Percentiles rank a stretch among this genome's conserved stretches.
Conservation (phyloP, 2,888 invertebrate species). For the Incurvaria masculella region DNA sequence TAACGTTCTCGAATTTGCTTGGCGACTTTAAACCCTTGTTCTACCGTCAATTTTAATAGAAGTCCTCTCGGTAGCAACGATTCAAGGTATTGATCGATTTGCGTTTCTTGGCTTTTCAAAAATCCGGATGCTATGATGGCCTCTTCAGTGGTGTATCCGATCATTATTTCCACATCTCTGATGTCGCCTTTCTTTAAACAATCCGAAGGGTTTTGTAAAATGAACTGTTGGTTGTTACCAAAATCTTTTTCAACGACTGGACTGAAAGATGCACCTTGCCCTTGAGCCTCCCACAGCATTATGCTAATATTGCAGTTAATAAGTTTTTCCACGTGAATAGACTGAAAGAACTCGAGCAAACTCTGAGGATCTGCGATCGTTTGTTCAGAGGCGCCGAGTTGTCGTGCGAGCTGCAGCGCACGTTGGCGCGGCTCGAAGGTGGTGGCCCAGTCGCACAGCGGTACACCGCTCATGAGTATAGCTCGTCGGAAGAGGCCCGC, state of each 20-base stretch:
- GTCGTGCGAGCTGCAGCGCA: slow-evolving; percentile 27
- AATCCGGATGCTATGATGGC: neutral
- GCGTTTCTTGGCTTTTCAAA: neutral
- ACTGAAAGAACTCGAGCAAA: neutral
- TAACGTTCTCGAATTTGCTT: neutral
- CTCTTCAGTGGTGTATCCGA: neutral
- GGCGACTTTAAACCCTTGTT: neutral
- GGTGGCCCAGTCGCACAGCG: slow-evolving; percentile 25
- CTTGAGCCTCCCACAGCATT: neutral
- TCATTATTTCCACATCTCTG: neutral
- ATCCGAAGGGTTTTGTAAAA: too few species aligned
- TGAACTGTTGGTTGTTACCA: neutral
- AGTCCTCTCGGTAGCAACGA: neutral
- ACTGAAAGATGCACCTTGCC: slow-evolving; percentile 20
- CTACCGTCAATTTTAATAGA: neutral
- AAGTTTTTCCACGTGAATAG: neutral
- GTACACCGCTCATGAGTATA: slow-evolving; percentile 31
- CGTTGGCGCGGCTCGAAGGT: slow-evolving; percentile 22
- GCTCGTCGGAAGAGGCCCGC: slow-evolving; percentile 37
- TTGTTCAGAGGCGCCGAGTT: slow-evolving; percentile 18
- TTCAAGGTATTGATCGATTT: neutral
- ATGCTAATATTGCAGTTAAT: neutral
- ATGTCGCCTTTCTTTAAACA: too few species aligned
- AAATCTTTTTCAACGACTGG: neutral
- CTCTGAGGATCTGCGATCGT: neutral